Base-by-base conservation (phyloP, 2,113 vertebrate species). In the Oplegnathus fasciatus region DNA sequence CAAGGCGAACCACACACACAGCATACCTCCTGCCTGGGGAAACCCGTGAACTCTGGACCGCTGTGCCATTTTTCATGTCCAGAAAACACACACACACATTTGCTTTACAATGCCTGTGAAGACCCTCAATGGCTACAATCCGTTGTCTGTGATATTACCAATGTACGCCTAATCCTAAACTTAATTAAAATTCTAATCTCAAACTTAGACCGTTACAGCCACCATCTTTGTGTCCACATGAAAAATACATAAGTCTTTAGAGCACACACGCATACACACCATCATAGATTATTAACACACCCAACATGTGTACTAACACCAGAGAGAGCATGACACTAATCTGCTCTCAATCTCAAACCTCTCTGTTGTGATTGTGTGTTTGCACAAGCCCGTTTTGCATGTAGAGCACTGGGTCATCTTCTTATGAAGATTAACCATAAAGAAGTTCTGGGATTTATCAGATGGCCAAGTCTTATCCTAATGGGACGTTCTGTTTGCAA, bases 281-380 rank as follows among this genome's bases (percentile, higher is more conserved):
- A 20, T 22, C 42, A 54, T 6, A 8, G 4, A 60, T 70, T 13
- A 70, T 32, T 80, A 66, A 61, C 78, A 62, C 58, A 30, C 40
- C 60, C 48, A 55, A 74, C 67, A 26, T 55, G 70, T n/a, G 69
- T 34, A 40, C 46, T 11, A 46, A 52, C 55, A 65, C 32, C 20
- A 14, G 34, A 48, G 60, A 58, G 50, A 69, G 80, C 78, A 5
- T 1, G 62, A 20, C 82, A 65, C 80, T 78, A 86, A 85, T 84
- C 83, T 77, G 58, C 60, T 84, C 67, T 84, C 88, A 71, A 48
- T 82, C 42, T 82, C 30, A 86, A 86, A 44, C 80, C 52, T 74
- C 78, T 75, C 22, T 73, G 86, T 74, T 84, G 70, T 54, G 82
- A 80, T 28, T 46, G 54, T 65, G 70, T 66, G 74, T 75, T 44